Evolutionary conservation across 2,113 vertebrate genomes (phyloP).

Genomic region (Colaptes auratus): DNA sequence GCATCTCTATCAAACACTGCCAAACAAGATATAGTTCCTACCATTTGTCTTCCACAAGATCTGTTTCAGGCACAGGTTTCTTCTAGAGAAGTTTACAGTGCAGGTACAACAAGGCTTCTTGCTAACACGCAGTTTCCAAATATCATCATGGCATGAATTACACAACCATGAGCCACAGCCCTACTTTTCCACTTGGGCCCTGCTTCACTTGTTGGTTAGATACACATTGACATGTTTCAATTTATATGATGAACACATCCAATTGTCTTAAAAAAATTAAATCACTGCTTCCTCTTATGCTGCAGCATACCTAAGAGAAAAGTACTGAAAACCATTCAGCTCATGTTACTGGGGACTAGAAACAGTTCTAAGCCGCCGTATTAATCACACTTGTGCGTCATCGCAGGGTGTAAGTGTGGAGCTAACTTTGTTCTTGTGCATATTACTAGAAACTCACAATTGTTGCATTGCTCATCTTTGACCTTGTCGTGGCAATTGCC

Average conservation of each 20-base stretch:
- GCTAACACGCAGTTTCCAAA: not conserved
- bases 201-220: rapidly evolving
- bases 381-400: not conserved
- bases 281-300: not conserved
- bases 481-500: not conserved
- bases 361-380: not conserved
- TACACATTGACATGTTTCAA: not conserved
- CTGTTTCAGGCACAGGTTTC: not conserved
- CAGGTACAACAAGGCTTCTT: rapidly evolving
- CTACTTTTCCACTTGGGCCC: not conserved
- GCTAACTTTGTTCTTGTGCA: not conserved
- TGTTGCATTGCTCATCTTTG: not conserved
- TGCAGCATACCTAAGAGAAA: not conserved
- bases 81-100: not conserved
- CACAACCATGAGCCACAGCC: not conserved
- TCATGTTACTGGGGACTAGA: not conserved
- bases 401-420: not conserved
- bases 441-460: not conserved
- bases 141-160: not conserved
- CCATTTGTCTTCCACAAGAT: not conserved
- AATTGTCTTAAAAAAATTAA: not conserved
- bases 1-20: not conserved
- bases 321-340: not conserved
- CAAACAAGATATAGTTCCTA: not conserved
- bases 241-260: not conserved